Evolutionary conservation across 2,888 invertebrate genomes (phyloP), one percentile per base, ranked within the genome.

Genomic region (Dasypolia templi): DNA sequence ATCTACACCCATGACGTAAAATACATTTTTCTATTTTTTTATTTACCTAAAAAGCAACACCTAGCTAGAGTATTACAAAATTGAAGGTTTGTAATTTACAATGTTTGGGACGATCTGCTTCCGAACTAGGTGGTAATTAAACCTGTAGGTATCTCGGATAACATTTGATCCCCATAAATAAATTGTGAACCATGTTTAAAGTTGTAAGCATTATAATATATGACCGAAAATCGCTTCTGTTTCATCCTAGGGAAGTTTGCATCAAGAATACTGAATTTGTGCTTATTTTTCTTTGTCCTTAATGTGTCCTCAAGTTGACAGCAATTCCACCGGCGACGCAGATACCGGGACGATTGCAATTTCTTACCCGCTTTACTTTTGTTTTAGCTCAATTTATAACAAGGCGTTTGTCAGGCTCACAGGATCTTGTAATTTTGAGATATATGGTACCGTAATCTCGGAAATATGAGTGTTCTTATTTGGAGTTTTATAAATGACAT

Each of bases 401-500:
- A 76, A 79, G 81, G 61, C 87, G 85, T 91, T 91, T 90, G 87
- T 91, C 91, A 91, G 77, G 87, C 87, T 91, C 86, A 72, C 65
- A 46, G 53, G 19, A 51, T 74, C 73, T 65, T 75, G 76, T 82
- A 79, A 82, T 85, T 85, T 83, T 65, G 82, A 75, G 82, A 83
- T 86, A 82, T 87, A 87, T 29, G n/a, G n/a, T n/a, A 70, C 56
- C 26, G 53, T 39, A 74, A 77, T 72, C 59, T 69, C 29, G 29
- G 35, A 64, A 77, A 73, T 68, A 32, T 71, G 55, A 49, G 53
- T 35, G 17, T 49, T 32, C 53, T 70, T 56, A 79, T 72, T 82
- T 51, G 11, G 42, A 26, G 22, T 32, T 12, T 61, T 32, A 79
- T 72, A 77, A 67, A 42, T 68, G n/a, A 29, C 5, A 35, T 17